Evolutionary conservation across 1,140 invertebrate species (phyloP).

Genomic region (Penaeus japonicus): DNA sequence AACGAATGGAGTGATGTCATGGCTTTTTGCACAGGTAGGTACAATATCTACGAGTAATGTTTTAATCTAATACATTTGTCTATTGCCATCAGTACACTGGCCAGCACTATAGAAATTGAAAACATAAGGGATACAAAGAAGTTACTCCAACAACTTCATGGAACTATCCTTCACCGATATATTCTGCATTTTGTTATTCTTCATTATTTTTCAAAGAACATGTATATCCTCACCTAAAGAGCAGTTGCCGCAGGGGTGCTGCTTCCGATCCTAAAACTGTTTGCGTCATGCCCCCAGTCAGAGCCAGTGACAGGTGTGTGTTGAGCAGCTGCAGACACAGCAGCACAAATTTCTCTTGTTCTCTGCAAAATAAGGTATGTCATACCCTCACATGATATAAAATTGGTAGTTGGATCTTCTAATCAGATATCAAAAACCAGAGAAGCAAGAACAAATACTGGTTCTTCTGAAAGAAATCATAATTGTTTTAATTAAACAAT

Average conservation of each 20-base stretch:
- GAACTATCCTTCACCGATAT: background rate
- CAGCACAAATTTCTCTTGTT: conserved; percentile 72
- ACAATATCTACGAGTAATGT: too few species aligned
- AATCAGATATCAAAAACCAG: too few species aligned
- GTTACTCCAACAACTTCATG: too few species aligned
- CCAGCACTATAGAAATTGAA: too few species aligned
- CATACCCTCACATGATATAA: background rate
- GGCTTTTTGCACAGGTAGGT: too few species aligned
- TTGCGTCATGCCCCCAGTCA: conserved; percentile 66
- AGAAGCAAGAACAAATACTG: too few species aligned
- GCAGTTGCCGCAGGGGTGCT: conserved; percentile 68
- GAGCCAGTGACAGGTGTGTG: conserved; percentile 71
- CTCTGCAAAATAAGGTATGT: conserved; percentile 62
- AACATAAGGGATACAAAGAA: too few species aligned
- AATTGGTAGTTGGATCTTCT: background rate
- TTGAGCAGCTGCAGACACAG: conserved; percentile 70
- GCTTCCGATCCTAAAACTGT: conserved; percentile 69
- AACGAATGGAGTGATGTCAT: too few species aligned
- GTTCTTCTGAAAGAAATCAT: too few species aligned
- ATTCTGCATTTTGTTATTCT: conserved; percentile 17
- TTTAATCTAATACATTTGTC: too few species aligned
- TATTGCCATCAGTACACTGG: too few species aligned
- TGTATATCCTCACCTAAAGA: conserved; percentile 66
- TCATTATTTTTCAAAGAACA: conserved; percentile 34
- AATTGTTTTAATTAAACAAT: too few species aligned